Conservation (phyloP, 1,140 invertebrate genomes). For the Saxidomus purpurata region DNA sequence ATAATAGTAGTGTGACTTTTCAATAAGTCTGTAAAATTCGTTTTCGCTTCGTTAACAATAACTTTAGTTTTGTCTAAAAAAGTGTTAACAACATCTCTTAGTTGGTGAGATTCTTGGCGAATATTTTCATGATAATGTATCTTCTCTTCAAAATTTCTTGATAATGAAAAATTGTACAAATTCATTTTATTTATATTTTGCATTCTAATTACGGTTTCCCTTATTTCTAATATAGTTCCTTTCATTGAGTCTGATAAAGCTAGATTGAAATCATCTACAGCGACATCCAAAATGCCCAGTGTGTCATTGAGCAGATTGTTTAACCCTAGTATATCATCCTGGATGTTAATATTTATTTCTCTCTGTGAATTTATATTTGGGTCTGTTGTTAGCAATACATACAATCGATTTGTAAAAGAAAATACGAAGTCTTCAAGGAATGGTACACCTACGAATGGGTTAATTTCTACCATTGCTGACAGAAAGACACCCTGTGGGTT, state of each 20-base stretch:
- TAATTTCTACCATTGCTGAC: slow-evolving; percentile 7
- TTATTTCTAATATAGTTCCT: neutral
- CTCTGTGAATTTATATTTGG: neutral
- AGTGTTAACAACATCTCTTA: neutral
- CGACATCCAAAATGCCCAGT: neutral
- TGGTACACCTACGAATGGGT: slow-evolving; percentile 46
- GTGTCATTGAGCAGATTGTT: neutral
- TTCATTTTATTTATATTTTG: neutral
- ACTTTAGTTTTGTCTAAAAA: slow-evolving; percentile 2
- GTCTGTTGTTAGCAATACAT: slow-evolving; percentile 13
- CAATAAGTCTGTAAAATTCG: neutral
- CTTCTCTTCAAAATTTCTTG: neutral
- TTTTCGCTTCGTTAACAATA: neutral
- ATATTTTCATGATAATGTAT: neutral
- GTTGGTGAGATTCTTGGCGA: neutral
- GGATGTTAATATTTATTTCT: neutral
- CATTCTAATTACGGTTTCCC: neutral
- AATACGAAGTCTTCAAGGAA: slow-evolving; percentile 20
- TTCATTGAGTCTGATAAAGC: neutral
- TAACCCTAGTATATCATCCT: neutral
- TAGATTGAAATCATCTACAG: neutral
- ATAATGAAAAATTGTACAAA: neutral
- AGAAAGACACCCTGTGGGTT: slow-evolving; percentile 62
- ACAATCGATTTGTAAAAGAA: neutral
- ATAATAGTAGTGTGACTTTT: neutral